Evolutionary conservation across 2,113 vertebrate genomes (phyloP), one percentile per base, ranked within the genome.

Genomic region (Nymphicus hollandicus): DNA sequence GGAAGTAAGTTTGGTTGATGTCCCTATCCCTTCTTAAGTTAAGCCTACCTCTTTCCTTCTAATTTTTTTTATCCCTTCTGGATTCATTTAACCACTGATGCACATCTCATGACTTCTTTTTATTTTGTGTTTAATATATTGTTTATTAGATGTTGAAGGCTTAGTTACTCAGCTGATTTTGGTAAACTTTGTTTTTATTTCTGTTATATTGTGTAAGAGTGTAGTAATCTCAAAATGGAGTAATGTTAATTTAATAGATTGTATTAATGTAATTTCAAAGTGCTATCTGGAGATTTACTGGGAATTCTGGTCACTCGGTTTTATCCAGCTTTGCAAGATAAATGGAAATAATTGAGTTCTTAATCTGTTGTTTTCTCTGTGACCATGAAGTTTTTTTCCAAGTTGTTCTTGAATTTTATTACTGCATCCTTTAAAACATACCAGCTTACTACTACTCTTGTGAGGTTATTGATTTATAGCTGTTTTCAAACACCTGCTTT

Each of bases 1-100:
- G 96, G 97, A 98, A 83, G 93, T 98, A 98, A 98, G 97, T 98
- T 97, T 97, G 97, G 92, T 97, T 97, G 79, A 91, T 96, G 95
- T 71, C 90, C 65, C 29, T 96, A 91, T 88, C 65, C 92, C 35
- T 94, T 96, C 88, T 94, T 97, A 97, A 96, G 87, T 95, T 97
- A 94, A 95, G 77, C 33, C 73, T 90, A 12, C 44, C 23, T 96
- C 58, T 97, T 86, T 91, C 16, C 44, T 77, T 55, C 79, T 91
- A 74, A 29, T 97, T 28, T 87, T 63, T 96, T 58, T 79, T 96
- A 88, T 89, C 6, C 24, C 19, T 47, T 33, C 64, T 83, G 80
- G 87, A 41, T 91, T 89, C 3, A 44, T 91, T 96, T 93, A 71
- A 64, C 50, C 72, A 15, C 22, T 85, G 58, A 66, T 83, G 82